Percentiles rank a stretch among this genome's conserved stretches.
Conservation (phyloP, 2,797 vertebrate genomes). For the Mallotus villosus region DNA sequence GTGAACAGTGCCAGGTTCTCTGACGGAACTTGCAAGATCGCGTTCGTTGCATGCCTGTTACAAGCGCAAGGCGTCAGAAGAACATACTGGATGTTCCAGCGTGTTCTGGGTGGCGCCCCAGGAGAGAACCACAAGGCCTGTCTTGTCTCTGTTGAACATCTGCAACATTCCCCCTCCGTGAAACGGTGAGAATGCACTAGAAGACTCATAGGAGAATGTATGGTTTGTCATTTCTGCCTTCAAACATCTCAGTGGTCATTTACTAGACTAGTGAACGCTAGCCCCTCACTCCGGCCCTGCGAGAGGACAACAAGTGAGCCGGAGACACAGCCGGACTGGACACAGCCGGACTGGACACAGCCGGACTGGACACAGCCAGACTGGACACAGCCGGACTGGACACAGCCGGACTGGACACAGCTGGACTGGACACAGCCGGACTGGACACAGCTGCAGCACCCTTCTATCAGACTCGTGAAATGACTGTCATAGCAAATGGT, state of each 20-base stretch:
- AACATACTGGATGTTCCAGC: background rate
- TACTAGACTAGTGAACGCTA: background rate
- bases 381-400: background rate
- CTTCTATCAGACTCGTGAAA: background rate
- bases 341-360: too few relatives aligned
- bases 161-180: background rate
- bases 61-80: too few relatives aligned
- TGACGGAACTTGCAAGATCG: too few relatives aligned
- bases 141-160: too few relatives aligned
- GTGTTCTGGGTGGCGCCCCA: background rate
- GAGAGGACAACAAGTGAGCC: background rate
- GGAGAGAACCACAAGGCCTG: background rate
- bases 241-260: too few relatives aligned
- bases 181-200: background rate
- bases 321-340: background rate
- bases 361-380: background rate
- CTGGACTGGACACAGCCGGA: background rate
- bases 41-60: too few relatives aligned
- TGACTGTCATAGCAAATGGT: background rate
- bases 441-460: background rate
- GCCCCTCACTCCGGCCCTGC: too few relatives aligned
- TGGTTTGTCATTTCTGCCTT: background rate
- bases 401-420: background rate
- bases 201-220: background rate
- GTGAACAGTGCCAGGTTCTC: too few relatives aligned